Percentiles rank a stretch among this genome's conserved stretches.
Evolutionary conservation across 64 coral and sea anemone genomes (phyloP).

Genomic region (Stylophora pistillata): DNA sequence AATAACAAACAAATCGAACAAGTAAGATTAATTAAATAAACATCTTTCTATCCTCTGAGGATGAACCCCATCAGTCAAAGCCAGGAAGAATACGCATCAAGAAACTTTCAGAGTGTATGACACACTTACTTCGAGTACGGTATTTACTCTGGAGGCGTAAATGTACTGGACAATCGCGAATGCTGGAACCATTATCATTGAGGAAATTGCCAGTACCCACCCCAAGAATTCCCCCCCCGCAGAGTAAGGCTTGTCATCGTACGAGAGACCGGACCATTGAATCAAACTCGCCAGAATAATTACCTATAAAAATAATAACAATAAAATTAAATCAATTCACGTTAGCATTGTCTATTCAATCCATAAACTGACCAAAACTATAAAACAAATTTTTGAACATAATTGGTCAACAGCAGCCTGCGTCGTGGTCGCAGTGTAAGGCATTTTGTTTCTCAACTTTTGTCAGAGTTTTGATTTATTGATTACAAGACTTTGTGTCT

Average conservation of each 20-base stretch:
- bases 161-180: slow-evolving; percentile 40
- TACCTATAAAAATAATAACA: slow-evolving; percentile 23
- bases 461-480: too few relatives aligned
- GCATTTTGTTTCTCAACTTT: too few relatives aligned
- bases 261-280: slow-evolving; percentile 66
- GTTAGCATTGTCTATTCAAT: too few relatives aligned
- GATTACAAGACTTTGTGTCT: too few relatives aligned
- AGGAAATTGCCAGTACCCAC: slow-evolving; percentile 72
- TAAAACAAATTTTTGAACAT: too few relatives aligned
- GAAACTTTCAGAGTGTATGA: neutral
- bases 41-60: too few relatives aligned
- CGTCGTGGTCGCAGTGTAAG: too few relatives aligned
- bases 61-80: neutral
- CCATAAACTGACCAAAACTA: too few relatives aligned
- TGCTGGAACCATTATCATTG: slow-evolving; percentile 35
- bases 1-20: too few relatives aligned
- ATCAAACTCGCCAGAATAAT: slow-evolving; percentile 78
- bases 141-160: neutral
- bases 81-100: neutral
- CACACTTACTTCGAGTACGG: slow-evolving; percentile 5
- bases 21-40: too few relatives aligned
- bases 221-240: slow-evolving; percentile 82
- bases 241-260: slow-evolving; percentile 66
- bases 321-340: neutral
- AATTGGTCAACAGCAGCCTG: too few relatives aligned